Percentiles rank a stretch among this genome's conserved stretches.
phyloP scores from a whole-genome alignment of 2,888 invertebrate genomes.

The Cancer borealis region DNA sequence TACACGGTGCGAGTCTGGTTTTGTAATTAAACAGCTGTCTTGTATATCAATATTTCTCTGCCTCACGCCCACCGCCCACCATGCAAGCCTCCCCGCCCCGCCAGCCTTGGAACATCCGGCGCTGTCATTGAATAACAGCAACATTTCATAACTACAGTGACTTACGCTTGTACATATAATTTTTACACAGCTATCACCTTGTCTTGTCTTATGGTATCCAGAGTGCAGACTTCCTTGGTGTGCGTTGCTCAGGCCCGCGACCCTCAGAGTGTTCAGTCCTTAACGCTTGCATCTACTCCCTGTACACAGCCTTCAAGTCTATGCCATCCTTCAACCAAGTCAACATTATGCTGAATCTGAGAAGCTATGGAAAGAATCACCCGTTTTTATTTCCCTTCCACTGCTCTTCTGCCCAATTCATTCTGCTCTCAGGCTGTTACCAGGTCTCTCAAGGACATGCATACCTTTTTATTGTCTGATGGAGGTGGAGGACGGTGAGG shows the following conservation, averaged over 20 bases:
- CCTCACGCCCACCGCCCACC: background rate
- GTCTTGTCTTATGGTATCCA: too few relatives aligned
- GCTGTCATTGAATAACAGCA: background rate
- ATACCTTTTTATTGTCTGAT: background rate
- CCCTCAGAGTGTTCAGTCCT: background rate
- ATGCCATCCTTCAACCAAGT: background rate
- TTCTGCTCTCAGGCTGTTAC: background rate
- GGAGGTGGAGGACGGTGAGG: background rate
- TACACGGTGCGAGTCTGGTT: background rate
- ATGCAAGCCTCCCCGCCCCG: background rate
- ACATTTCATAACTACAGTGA: background rate
- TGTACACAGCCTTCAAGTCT: background rate
- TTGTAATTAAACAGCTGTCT: background rate
- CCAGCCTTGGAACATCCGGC: background rate
- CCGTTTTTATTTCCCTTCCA: background rate
- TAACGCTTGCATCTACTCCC: background rate
- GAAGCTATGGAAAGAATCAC: background rate
- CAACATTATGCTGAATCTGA: background rate
- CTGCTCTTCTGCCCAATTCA: background rate
- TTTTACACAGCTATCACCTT: background rate
- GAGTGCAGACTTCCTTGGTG: background rate
- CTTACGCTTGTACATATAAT: background rate
- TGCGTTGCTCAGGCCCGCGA: background rate
- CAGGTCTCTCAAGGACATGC: background rate
- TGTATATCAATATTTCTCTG: conserved; percentile 7